Conservation (phyloP, 1,140 invertebrate genomes). For the Drosophila suzukii region DNA sequence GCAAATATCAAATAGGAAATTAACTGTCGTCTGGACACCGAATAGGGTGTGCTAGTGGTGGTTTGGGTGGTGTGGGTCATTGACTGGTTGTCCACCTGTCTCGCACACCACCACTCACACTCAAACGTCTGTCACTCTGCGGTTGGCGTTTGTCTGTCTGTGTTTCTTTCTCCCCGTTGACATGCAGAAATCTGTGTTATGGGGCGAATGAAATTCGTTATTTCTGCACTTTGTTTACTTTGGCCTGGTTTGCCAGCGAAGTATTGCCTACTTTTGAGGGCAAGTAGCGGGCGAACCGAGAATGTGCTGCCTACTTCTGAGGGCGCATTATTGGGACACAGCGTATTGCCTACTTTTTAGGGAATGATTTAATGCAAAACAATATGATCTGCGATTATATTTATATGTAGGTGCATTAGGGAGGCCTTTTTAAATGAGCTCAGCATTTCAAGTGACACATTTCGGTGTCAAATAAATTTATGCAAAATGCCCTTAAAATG, state of each 20-base stretch:
- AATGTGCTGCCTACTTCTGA: neutral
- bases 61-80: constrained; percentile 3
- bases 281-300: neutral
- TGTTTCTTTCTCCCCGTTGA: constrained; percentile 3
- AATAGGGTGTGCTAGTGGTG: constrained; percentile 1
- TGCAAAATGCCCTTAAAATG: too few species aligned
- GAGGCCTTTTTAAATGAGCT: too few species aligned
- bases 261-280: constrained; percentile 5
- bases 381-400: neutral
- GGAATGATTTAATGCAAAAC: neutral
- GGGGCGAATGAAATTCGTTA: constrained; percentile 11
- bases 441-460: too few species aligned
- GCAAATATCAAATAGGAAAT: constrained; percentile 82
- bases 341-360: neutral
- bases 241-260: neutral
- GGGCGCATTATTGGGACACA: neutral
- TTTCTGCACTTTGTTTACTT: neutral
- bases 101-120: constrained; percentile 1
- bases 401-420: too few species aligned
- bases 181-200: constrained; percentile 24
- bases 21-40: constrained; percentile 75
- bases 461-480: too few species aligned
- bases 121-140: constrained; percentile 24
- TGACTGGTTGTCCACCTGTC: constrained; percentile 28
- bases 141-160: constrained; percentile 20